Percentiles rank a stretch among this genome's conserved stretches.
Conservation (phyloP, 1,140 invertebrate species). For the Patella vulgata region DNA sequence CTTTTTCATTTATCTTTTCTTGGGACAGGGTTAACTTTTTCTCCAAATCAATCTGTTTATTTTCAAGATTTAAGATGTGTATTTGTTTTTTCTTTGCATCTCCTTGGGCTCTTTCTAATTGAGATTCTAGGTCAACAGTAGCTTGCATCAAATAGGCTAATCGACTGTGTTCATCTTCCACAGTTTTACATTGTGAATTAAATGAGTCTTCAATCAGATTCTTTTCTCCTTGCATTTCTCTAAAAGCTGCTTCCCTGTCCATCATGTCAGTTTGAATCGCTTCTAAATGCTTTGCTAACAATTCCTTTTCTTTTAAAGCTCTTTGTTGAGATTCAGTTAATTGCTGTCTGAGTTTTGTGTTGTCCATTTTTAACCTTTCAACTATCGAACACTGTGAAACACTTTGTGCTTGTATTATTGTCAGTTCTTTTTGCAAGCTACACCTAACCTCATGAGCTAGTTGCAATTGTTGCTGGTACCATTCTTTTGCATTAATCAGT, state of each 20-base stretch:
- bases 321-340: constrained; percentile 64
- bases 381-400: constrained; percentile 57
- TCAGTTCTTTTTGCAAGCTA: constrained; percentile 66
- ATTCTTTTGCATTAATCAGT: constrained; percentile 65
- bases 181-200: constrained; percentile 52
- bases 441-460: constrained; percentile 58
- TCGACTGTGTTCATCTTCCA: constrained; percentile 65
- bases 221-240: constrained; percentile 66
- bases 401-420: constrained; percentile 56
- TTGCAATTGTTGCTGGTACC: constrained; percentile 68
- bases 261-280: constrained; percentile 69
- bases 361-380: constrained; percentile 65
- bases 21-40: constrained; percentile 62
- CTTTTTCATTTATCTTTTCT: constrained; percentile 64
- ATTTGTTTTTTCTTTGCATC: constrained; percentile 61
- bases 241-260: constrained; percentile 66
- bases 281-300: constrained; percentile 67
- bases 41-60: constrained; percentile 64
- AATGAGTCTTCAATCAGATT: constrained; percentile 61
- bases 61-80: constrained; percentile 59
- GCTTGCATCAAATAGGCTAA: constrained; percentile 49
- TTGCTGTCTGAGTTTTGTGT: constrained; percentile 55
- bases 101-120: constrained; percentile 59
- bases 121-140: constrained; percentile 60
- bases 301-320: constrained; percentile 66